phyloP scores from a whole-genome alignment of 2,113 vertebrate species.

The Prietella phreatophila region DNA sequence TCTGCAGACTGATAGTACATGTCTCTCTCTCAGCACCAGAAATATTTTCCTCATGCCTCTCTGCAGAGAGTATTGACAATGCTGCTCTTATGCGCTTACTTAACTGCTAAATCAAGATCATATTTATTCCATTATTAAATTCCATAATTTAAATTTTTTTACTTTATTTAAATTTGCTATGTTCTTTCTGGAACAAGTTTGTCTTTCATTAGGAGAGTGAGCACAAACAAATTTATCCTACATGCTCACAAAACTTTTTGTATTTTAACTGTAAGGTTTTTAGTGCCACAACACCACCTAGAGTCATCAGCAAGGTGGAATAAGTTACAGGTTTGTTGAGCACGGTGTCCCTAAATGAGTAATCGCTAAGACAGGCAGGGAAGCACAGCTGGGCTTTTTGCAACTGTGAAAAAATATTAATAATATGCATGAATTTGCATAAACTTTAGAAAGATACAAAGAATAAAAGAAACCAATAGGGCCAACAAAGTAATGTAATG shows the following conservation, averaged over 20 bases:
- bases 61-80: background rate
- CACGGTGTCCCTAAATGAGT: background rate
- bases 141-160: no score
- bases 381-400: background rate
- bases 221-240: background rate
- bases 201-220: background rate
- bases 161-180: background rate
- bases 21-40: background rate
- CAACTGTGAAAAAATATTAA: background rate
- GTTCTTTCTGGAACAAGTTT: background rate
- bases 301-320: background rate
- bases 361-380: background rate
- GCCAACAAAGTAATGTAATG: background rate
- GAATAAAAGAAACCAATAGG: background rate
- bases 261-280: background rate
- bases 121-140: no score
- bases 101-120: no score
- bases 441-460: background rate
- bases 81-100: background rate
- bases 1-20: background rate
- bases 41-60: background rate
- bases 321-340: constrained; percentile 1
- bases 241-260: background rate
- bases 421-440: background rate
- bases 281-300: background rate